phyloP scores from a whole-genome alignment of 2,888 invertebrate species.

The Cenopis cana region DNA sequence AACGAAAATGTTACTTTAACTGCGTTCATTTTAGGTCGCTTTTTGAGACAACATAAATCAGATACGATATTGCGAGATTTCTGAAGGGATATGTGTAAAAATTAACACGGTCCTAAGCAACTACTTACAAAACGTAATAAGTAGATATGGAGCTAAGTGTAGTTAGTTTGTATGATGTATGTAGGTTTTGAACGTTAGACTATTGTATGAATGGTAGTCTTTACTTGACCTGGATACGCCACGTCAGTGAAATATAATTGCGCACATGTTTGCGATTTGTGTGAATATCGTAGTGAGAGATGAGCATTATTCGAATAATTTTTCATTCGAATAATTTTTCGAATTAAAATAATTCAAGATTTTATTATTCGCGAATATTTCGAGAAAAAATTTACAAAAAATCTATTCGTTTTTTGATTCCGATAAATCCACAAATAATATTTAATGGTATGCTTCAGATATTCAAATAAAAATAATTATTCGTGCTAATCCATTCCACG shows the following conservation, averaged over 20 bases:
- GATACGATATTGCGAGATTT: neutral
- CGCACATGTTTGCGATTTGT: conserved; percentile 27
- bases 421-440: too few species aligned
- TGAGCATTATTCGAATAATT: too few species aligned
- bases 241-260: conserved; percentile 25
- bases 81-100: conserved; percentile 24
- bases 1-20: conserved; percentile 5
- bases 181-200: conserved; percentile 6
- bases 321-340: too few species aligned
- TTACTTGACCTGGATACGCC: conserved; percentile 38
- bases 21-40: neutral
- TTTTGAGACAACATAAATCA: neutral
- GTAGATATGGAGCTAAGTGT: neutral
- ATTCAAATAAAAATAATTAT: too few species aligned
- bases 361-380: too few species aligned
- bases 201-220: conserved; percentile 15
- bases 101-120: conserved; percentile 17
- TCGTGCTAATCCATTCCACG: too few species aligned
- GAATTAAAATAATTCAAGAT: too few species aligned
- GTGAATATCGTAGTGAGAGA: neutral
- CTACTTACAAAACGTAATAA: neutral
- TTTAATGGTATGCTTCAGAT: too few species aligned
- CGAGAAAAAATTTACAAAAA: too few species aligned
- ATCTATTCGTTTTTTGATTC: too few species aligned
- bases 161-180: neutral